phyloP scores from a whole-genome alignment of 1,140 invertebrate genomes.

The Akabosia matsudoensis region DNA sequence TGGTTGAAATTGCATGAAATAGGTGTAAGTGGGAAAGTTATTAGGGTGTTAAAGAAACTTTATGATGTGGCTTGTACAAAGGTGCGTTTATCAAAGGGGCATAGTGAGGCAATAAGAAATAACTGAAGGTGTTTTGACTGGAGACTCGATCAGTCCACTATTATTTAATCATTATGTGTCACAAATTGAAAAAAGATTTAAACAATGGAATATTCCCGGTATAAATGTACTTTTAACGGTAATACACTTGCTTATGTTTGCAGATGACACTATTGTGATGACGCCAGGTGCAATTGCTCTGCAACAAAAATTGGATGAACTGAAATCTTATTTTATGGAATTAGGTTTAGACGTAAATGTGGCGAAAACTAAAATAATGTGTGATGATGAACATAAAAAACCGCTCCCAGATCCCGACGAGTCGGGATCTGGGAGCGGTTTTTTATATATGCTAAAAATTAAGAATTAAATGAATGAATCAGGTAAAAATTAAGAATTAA shows the following conservation, averaged over 20 bases:
- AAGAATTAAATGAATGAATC: too few relatives aligned
- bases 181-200: conserved; percentile 32
- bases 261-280: conserved; percentile 6
- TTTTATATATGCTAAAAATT: too few relatives aligned
- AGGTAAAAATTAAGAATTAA: too few relatives aligned
- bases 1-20: conserved; percentile 7
- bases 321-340: conserved; percentile 28
- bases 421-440: too few relatives aligned
- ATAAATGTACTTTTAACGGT: conserved; percentile 23
- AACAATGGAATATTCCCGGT: neutral
- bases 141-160: conserved; percentile 34
- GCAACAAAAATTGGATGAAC: neutral
- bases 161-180: conserved; percentile 43
- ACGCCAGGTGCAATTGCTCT: neutral
- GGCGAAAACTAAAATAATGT: conserved; percentile 38
- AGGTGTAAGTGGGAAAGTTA: conserved; percentile 20
- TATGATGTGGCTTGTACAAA: conserved; percentile 2
- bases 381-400: too few relatives aligned
- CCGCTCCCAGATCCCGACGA: too few relatives aligned
- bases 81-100: neutral
- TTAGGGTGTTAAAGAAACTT: neutral
- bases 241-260: neutral
- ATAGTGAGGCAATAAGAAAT: neutral
- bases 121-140: neutral
- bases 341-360: conserved; percentile 39